phyloP scores from a whole-genome alignment of 2,797 vertebrate genomes.

The Echeneis naucrates region DNA sequence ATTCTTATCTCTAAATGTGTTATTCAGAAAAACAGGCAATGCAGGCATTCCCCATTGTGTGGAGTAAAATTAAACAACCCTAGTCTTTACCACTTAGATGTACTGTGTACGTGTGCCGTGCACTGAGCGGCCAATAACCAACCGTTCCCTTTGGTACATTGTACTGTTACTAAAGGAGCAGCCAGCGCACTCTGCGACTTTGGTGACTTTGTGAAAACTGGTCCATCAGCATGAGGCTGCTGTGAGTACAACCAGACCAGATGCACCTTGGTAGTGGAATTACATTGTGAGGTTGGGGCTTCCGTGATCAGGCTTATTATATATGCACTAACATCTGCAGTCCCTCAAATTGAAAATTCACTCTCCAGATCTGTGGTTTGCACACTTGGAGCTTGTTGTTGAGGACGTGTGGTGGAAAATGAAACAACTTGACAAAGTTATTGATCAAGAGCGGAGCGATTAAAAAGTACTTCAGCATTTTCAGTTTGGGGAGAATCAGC shows the following conservation, averaged over 20 bases:
- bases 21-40: constrained; percentile 12
- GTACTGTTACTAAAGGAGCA: constrained; percentile 23
- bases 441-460: constrained; percentile 45
- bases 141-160: constrained; percentile 43
- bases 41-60: constrained; percentile 15
- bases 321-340: constrained; percentile 74
- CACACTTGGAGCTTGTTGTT: constrained; percentile 14
- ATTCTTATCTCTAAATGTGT: constrained; percentile 22
- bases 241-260: constrained; percentile 70
- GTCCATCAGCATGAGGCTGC: constrained; percentile 66
- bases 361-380: constrained; percentile 22
- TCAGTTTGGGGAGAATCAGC: constrained; percentile 53
- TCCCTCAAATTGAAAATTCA: constrained; percentile 37
- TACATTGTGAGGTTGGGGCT: constrained; percentile 67
- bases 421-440: constrained; percentile 44
- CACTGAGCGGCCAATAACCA: constrained; percentile 23
- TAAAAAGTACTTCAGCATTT: constrained; percentile 52
- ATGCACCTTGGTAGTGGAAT: constrained; percentile 73
- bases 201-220: constrained; percentile 76
- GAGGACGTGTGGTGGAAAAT: constrained; percentile 37
- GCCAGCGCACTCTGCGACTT: constrained; percentile 58
- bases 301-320: constrained; percentile 73
- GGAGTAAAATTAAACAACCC: constrained; percentile 44
- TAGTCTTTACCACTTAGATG: constrained; percentile 17
- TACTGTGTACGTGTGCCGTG: constrained; percentile 27